Evolutionary conservation across 2,888 invertebrate species (phyloP).

Genomic region (Flexamia atlantica): DNA sequence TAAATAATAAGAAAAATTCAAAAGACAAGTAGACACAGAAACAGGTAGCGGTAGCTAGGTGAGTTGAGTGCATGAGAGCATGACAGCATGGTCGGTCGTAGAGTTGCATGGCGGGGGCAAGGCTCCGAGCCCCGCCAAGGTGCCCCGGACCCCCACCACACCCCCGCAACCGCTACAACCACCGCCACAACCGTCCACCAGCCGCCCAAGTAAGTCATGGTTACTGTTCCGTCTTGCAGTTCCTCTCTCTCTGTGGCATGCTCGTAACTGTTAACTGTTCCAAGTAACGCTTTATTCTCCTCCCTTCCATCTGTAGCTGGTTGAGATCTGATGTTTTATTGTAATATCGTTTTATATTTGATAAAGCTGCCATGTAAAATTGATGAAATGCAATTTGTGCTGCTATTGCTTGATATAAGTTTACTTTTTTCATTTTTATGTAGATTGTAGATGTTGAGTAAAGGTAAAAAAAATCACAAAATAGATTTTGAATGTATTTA

Average conservation of each 20-base stretch:
- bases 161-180: not conserved
- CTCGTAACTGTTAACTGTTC: not conserved
- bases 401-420: too few relatives aligned
- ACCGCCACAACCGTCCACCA: conserved; percentile 39
- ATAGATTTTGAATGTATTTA: too few relatives aligned
- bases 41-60: conserved; percentile 2
- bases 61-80: conserved; percentile 55
- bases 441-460: too few relatives aligned
- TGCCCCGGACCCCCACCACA: conserved; percentile 1
- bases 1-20: too few relatives aligned
- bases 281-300: not conserved
- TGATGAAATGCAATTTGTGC: too few relatives aligned
- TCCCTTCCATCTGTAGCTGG: too few relatives aligned
- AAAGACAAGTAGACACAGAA: not conserved
- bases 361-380: too few relatives aligned
- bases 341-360: too few relatives aligned
- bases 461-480: too few relatives aligned
- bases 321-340: too few relatives aligned
- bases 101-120: conserved; percentile 42
- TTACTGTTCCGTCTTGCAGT: conserved; percentile 28
- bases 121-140: conserved; percentile 16
- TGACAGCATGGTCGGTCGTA: conserved; percentile 50
- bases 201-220: conserved; percentile 47
- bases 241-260: conserved; percentile 24
- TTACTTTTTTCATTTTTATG: too few relatives aligned